phyloP scores from a whole-genome alignment of 2,888 invertebrate genomes.

The Hipparchia semele region DNA sequence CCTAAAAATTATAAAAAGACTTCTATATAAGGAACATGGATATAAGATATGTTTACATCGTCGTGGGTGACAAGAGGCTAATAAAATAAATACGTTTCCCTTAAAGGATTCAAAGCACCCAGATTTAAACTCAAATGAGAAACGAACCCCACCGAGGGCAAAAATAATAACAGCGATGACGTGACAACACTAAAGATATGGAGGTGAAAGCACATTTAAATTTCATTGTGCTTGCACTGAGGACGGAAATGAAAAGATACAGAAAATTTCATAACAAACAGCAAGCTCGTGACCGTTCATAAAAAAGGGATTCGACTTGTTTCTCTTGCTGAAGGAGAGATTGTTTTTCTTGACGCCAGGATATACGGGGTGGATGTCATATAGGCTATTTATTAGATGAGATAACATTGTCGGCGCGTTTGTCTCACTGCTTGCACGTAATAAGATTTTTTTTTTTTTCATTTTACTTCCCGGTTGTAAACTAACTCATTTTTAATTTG shows the following conservation, averaged over 20 bases:
- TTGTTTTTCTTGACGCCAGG: conserved; percentile 69
- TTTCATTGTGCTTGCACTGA: conserved; percentile 40
- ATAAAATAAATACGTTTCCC: conserved; percentile 7
- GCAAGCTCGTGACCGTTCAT: conserved; percentile 63
- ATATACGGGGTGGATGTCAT: conserved; percentile 67
- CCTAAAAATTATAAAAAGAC: background rate
- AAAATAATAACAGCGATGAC: conserved; percentile 26
- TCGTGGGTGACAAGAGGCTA: background rate
- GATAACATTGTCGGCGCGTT: conserved; percentile 73
- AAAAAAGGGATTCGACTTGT: conserved; percentile 72
- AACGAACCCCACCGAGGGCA: background rate
- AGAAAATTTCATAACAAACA: conserved; percentile 62
- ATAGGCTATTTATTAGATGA: conserved; percentile 75
- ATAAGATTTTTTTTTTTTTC: conserved; percentile 72
- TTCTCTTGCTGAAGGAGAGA: conserved; percentile 66
- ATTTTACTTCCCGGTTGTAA: conserved; percentile 74
- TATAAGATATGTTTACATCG: background rate
- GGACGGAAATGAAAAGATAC: conserved; percentile 55
- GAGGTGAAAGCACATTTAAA: conserved; percentile 37
- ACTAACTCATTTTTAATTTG: conserved; percentile 81
- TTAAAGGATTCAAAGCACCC: background rate
- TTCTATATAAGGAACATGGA: too few species aligned
- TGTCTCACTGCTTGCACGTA: conserved; percentile 60
- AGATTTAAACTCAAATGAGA: conserved; percentile 14
- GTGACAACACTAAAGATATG: conserved; percentile 32